These are phyloP conservation scores for Goniozus legneri DNA, from an alignment of 1,140 invertebrate genomes.

Conservation along the genomic window DNA sequence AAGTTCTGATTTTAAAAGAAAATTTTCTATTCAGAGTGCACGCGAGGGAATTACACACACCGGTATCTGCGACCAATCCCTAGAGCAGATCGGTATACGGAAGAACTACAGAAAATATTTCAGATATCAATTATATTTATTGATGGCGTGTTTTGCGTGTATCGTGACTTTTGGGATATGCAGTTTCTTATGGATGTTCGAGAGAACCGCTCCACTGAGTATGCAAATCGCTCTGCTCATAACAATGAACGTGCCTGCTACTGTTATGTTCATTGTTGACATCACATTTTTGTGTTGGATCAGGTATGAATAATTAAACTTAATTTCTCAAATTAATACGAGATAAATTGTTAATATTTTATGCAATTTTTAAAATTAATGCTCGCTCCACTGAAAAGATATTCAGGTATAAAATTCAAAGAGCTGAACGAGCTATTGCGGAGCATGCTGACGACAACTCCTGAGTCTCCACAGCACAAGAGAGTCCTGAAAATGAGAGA, in stretches of 20 bases:
- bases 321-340: neutral
- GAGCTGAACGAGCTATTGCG: slow-evolving; percentile 19
- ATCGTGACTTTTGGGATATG: neutral
- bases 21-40: slow-evolving; percentile 1
- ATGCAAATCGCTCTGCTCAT: neutral
- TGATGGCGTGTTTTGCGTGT: neutral
- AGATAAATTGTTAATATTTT: neutral
- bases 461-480: slow-evolving; percentile 16
- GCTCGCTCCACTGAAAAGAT: slow-evolving; percentile 1
- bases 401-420: slow-evolving; percentile 11
- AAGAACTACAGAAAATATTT: slow-evolving; percentile 7
- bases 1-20: too few species aligned
- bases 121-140: neutral
- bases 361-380: neutral
- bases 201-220: neutral
- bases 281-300: slow-evolving; percentile 19
- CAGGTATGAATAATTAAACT: slow-evolving; percentile 11
- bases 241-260: slow-evolving; percentile 1
- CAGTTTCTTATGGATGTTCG: neutral
- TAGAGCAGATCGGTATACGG: slow-evolving; percentile 18
- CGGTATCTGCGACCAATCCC: slow-evolving; percentile 6
- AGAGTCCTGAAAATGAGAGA: slow-evolving; percentile 6
- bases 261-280: slow-evolving; percentile 7
- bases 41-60: slow-evolving; percentile 10
- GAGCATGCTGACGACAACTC: slow-evolving; percentile 8